Base-by-base conservation (phyloP, 2,113 vertebrate species). In the Turnix velox region DNA sequence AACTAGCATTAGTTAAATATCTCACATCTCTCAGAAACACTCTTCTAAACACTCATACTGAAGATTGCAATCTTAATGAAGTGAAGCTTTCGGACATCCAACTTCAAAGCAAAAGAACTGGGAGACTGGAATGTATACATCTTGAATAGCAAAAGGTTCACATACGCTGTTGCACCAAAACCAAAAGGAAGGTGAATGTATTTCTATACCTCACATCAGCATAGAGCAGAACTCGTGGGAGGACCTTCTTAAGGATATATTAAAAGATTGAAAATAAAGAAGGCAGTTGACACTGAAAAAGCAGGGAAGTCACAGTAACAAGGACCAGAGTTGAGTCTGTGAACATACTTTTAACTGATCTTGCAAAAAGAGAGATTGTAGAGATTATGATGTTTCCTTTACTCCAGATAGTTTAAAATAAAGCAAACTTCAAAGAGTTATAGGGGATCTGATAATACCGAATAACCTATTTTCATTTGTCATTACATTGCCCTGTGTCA, bases 361-460 rank as follows among this genome's bases (percentile, higher is more conserved):
- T 92, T 87, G 84, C 91, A 65, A 61, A 80, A 75, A 92, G 10
- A n/a, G 61, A 87, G 33, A n/a, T 10, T 82, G 67, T n/a, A 89
- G 61, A 72, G 40, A 72, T 72, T 40, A 55, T 31, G 51, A 67
- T 73, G 43, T 78, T 89, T 84, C 69, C 52, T 40, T 61, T 85
- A 72, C 18, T 82, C 40, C 57, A 91, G 77, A 92, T 31, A 93
- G 61, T 12, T 87, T 71, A 62, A 93, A 94, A 87, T 84, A 92
- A 93, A 92, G 77, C 48, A 87, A 92, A 87, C 69, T 94, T 95
- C 93, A 94, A 87, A 95, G 84, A 87, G 48, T 63, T 93, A 39
- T 2, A 63, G 12, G 12, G 48, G 43, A 94, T 94, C 77, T 87
- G 91, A 89, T 89, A 89, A 89, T 31, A 87, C 10, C 4, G 2